phyloP scores from a whole-genome alignment of 2,888 invertebrate genomes.

The Tenthredo distinguenda region DNA sequence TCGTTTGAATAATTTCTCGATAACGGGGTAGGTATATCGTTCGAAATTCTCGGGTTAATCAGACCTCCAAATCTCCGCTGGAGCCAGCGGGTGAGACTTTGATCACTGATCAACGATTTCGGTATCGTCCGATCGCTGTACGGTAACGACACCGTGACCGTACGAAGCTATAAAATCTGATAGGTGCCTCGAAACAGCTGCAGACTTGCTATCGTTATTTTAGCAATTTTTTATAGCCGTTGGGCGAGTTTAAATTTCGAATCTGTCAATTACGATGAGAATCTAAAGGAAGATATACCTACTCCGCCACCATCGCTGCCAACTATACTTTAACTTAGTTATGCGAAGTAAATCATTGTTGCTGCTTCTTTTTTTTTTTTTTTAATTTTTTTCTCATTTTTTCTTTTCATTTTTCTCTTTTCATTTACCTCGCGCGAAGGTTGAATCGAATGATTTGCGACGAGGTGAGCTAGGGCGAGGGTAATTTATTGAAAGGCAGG shows the following conservation, averaged over 20 bases:
- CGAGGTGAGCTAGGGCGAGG: constrained; percentile 31
- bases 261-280: constrained; percentile 51
- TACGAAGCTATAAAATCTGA: constrained; percentile 28
- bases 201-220: constrained; percentile 32
- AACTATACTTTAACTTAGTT: constrained; percentile 23
- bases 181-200: background rate
- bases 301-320: background rate
- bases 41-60: constrained; percentile 38
- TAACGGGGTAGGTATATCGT: constrained; percentile 43
- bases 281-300: constrained; percentile 17
- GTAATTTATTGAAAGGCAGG: constrained; percentile 47
- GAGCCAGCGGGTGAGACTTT: constrained; percentile 30
- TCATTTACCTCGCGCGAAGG: background rate
- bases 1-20: constrained; percentile 53
- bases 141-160: constrained; percentile 15
- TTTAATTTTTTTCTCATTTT: background rate
- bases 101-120: constrained; percentile 37
- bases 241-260: constrained; percentile 33
- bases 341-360: constrained; percentile 37
- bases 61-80: constrained; percentile 33
- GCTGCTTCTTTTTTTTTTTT: background rate
- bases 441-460: constrained; percentile 44
- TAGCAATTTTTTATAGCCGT: constrained; percentile 30
- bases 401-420: background rate
- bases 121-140: constrained; percentile 6